These are phyloP conservation scores for Melanotus villosus DNA, from an alignment of 2,888 invertebrate genomes.

Conservation along the genomic window DNA sequence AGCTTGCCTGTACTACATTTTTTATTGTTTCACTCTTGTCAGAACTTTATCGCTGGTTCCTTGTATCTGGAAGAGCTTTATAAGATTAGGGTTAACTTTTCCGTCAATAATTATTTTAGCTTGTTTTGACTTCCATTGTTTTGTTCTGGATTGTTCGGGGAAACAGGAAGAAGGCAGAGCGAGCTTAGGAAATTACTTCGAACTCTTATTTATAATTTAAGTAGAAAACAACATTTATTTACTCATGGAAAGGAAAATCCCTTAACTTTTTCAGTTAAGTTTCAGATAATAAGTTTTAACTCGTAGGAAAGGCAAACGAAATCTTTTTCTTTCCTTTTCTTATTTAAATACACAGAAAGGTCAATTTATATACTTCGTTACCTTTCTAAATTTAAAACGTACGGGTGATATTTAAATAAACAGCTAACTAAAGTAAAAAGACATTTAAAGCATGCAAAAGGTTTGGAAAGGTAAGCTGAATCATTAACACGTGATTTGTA, in stretches of 20 bases:
- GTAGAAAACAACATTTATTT: conserved; percentile 16
- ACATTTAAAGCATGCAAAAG: too few relatives aligned
- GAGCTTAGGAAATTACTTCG: conserved; percentile 22
- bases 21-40: conserved; percentile 48
- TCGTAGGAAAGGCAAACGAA: too few relatives aligned
- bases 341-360: too few relatives aligned
- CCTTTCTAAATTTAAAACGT: too few relatives aligned
- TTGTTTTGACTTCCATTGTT: conserved; percentile 37
- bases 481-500: too few relatives aligned
- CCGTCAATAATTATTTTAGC: conserved; percentile 40
- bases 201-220: conserved; percentile 30
- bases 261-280: not conserved
- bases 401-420: too few relatives aligned
- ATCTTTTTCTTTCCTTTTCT: too few relatives aligned
- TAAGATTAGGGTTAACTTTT: conserved; percentile 45
- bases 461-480: too few relatives aligned
- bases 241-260: not conserved
- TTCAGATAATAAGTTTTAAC: too few relatives aligned
- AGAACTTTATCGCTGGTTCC: conserved; percentile 46
- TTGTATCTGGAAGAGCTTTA: conserved; percentile 46
- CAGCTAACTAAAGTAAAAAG: too few relatives aligned
- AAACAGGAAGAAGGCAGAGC: conserved; percentile 22
- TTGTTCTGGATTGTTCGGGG: conserved; percentile 6
- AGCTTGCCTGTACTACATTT: conserved; percentile 45
- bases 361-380: too few relatives aligned